These are phyloP conservation scores for Sarcophaga caerulescens DNA, from an alignment of 2,888 invertebrate genomes.

Conservation along the genomic window DNA sequence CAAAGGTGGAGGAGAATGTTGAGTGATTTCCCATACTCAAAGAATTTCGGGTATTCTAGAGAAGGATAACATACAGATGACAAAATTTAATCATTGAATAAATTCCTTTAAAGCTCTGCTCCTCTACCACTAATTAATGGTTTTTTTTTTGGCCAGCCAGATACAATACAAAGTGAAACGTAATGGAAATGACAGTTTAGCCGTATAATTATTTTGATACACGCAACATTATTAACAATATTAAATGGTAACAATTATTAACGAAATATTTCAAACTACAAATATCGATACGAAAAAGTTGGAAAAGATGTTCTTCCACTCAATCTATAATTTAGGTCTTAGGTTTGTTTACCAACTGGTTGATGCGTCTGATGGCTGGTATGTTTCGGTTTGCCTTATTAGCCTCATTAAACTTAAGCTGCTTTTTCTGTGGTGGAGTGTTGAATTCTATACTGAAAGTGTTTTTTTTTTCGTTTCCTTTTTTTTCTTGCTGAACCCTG, in stretches of 20 bases:
- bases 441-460: not conserved
- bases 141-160: not conserved
- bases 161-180: constrained; percentile 1
- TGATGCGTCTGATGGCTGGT: not conserved
- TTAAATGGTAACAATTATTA: constrained; percentile 54
- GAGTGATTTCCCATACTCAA: too few species aligned
- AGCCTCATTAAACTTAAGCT: not conserved
- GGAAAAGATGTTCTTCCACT: not conserved
- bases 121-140: not conserved
- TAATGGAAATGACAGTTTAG: constrained; percentile 72
- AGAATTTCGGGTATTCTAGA: too few species aligned
- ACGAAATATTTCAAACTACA: constrained; percentile 26
- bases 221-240: constrained; percentile 72
- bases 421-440: not conserved
- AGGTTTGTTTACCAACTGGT: not conserved
- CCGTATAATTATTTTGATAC: constrained; percentile 74
- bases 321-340: not conserved
- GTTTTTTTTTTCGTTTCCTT: not conserved
- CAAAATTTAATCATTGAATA: not conserved
- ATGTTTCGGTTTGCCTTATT: not conserved
- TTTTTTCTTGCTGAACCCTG: not conserved
- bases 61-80: not conserved
- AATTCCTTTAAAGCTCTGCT: not conserved
- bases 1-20: too few species aligned
- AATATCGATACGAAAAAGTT: constrained; percentile 18